Percentiles rank a stretch among this genome's conserved stretches.
These are phyloP conservation scores for Meiosimyza platycephala DNA, from an alignment of 2,888 invertebrate species.

Conservation along the genomic window DNA sequence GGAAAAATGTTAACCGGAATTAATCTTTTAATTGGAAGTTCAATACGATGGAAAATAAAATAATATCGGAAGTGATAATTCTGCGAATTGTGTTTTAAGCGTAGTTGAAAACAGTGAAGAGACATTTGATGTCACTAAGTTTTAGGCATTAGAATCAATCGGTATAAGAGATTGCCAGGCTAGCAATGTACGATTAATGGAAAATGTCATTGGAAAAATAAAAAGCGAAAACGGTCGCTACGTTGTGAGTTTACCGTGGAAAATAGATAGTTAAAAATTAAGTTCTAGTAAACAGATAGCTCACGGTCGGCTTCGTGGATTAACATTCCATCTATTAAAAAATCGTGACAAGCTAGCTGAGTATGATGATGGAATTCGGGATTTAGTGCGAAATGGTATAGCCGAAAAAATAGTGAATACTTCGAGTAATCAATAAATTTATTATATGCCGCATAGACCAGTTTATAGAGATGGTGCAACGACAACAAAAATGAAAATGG, in stretches of 20 bases:
- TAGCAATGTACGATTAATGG: constrained; percentile 19
- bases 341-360: constrained; percentile 29
- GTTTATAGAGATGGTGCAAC: constrained; percentile 39
- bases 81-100: constrained; percentile 9
- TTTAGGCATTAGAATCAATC: constrained; percentile 39
- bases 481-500: constrained; percentile 38
- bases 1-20: constrained; percentile 28
- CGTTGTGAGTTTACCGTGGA: constrained; percentile 34
- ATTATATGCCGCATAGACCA: constrained; percentile 40
- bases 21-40: constrained; percentile 40
- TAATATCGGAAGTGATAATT: constrained; percentile 25
- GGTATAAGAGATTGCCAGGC: constrained; percentile 30
- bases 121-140: constrained; percentile 25
- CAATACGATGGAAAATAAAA: constrained; percentile 28
- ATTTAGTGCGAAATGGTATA: constrained; percentile 6
- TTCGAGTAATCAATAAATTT: constrained; percentile 10
- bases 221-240: constrained; percentile 29
- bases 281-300: constrained; percentile 32
- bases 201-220: constrained; percentile 32
- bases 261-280: constrained; percentile 16
- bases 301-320: constrained; percentile 6
- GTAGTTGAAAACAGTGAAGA: constrained; percentile 5
- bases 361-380: constrained; percentile 37
- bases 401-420: background rate
- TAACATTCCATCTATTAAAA: constrained; percentile 30